phyloP scores from a whole-genome alignment of 1,140 invertebrate genomes.

The Lepidurus arcticus region DNA sequence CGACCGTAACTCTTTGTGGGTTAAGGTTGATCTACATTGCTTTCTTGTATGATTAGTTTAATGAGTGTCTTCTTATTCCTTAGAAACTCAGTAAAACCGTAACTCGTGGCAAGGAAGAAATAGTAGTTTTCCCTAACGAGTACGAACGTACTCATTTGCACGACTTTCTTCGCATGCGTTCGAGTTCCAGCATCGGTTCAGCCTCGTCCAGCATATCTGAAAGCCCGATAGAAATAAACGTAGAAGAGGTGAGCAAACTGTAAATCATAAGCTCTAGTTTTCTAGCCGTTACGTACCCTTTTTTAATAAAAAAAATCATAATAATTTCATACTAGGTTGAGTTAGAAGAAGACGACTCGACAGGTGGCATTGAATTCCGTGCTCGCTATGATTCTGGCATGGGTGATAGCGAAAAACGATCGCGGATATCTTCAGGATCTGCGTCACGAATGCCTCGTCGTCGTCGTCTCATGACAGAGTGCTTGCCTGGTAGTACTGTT shows the following conservation, averaged over 20 bases:
- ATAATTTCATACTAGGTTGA: background rate
- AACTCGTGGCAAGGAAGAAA: conserved; percentile 46
- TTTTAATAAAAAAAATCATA: background rate
- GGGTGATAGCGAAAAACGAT: conserved; percentile 36
- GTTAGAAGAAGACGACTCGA: conserved; percentile 40
- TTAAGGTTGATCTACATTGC: background rate
- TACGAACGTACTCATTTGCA: conserved; percentile 41
- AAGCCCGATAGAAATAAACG: conserved; percentile 33
- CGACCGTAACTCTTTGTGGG: background rate
- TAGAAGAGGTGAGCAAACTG: conserved; percentile 24
- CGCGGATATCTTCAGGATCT: conserved; percentile 27
- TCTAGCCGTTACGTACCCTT: background rate
- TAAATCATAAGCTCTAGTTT: background rate
- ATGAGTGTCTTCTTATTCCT: conserved; percentile 17
- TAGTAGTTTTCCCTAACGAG: conserved; percentile 43
- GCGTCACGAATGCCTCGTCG: conserved; percentile 26
- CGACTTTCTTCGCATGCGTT: conserved; percentile 41
- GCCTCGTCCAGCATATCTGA: conserved; percentile 30
- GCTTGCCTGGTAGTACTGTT: conserved; percentile 24
- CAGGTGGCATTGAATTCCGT: conserved; percentile 36
- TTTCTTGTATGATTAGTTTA: background rate
- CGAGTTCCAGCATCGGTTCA: conserved; percentile 34
- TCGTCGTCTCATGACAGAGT: conserved; percentile 18
- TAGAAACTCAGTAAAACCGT: conserved; percentile 41
- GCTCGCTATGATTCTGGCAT: conserved; percentile 42